Conservation (phyloP, 2,113 vertebrate genomes). For the Ornithorhynchus anatinus region DNA sequence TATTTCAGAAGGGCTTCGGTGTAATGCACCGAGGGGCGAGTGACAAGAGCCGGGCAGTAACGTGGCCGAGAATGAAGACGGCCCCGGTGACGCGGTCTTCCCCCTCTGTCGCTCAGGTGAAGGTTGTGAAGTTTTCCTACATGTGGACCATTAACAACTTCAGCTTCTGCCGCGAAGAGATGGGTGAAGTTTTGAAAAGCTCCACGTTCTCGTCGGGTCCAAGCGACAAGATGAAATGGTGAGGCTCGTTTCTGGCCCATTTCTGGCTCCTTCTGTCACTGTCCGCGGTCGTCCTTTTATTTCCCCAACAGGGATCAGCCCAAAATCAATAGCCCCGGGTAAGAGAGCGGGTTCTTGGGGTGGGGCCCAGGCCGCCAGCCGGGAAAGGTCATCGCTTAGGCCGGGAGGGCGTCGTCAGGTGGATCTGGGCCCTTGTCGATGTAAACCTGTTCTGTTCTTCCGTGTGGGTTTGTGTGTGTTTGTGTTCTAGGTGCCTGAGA, state of each 20-base stretch:
- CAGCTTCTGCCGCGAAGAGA: slow-evolving; percentile 87
- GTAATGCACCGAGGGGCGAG: too few relatives aligned
- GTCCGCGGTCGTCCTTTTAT: not conserved
- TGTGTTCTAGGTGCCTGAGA: slow-evolving; percentile 90
- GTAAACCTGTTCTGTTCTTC: slow-evolving; percentile 44
- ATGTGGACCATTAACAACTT: slow-evolving; percentile 92
- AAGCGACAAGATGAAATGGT: slow-evolving; percentile 90
- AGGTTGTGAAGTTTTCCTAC: slow-evolving; percentile 87
- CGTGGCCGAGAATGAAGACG: too few relatives aligned
- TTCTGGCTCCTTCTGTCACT: not conserved
- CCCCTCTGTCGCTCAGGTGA: slow-evolving; percentile 75
- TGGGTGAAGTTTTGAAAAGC: slow-evolving; percentile 88
- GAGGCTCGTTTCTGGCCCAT: slow-evolving; percentile 50
- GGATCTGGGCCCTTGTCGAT: slow-evolving; percentile 30
- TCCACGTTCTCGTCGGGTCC: slow-evolving; percentile 86
- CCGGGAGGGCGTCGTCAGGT: too few relatives aligned
- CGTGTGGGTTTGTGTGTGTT: too few relatives aligned
- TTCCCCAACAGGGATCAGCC: not conserved
- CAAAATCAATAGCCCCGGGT: too few relatives aligned
- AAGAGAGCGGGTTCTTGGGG: too few relatives aligned
- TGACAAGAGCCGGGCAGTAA: too few relatives aligned
- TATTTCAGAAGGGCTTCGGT: too few relatives aligned
- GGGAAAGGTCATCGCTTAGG: too few relatives aligned
- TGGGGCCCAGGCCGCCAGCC: too few relatives aligned
- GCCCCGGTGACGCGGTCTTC: slow-evolving; percentile 30